Base-by-base conservation (phyloP, 2,888 invertebrate genomes). In the Embidobia sp. region DNA sequence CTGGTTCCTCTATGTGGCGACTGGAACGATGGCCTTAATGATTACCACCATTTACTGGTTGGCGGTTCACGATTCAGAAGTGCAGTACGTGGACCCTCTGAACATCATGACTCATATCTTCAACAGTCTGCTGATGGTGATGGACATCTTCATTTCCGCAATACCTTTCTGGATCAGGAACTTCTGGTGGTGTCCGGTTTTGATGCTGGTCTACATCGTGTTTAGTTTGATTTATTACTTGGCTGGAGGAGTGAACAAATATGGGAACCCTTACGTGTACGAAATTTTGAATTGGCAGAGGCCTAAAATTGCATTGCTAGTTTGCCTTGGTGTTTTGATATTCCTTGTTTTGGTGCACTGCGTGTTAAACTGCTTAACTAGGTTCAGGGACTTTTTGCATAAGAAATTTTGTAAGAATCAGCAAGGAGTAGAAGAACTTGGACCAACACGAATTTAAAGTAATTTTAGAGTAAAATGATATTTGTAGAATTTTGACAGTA, bases 21-120 rank as follows among this genome's bases (percentile, higher is more conserved):
- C 93, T 19, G 92, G 94, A 0, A 92, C 94, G 79, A 90, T 94
- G 15, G 94, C 95, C 1, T 91, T 95, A 79, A 93, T 93, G 57
- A 94, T 96, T 78, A 94, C 95, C 0, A 90, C 94, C 11, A 91
- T 94, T 49, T 96, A 95, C 87, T 96, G 96, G 96, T 88, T 91
- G 22, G 89, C 94, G 49, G 93, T 96, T 6, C 93, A 94, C 88
- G 92, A 95, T 87, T 93, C 94, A 78, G 78, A 79, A 11, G 91
- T 92, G 1, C 16, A 53, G 93, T 93, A 78, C 88, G 90, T 48
- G 87, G 93, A 94, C 85, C 91, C 92, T 0, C 90, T 94, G 40
- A 95, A 95, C 88, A 88, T 95, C 11, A 90, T 95, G 51, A 92
- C 94, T 0, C 96, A 97, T 87, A 94, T 93, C 8, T 92, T 93